Conservation (phyloP, 2,888 invertebrate species). For the Calephelis perditalis region DNA sequence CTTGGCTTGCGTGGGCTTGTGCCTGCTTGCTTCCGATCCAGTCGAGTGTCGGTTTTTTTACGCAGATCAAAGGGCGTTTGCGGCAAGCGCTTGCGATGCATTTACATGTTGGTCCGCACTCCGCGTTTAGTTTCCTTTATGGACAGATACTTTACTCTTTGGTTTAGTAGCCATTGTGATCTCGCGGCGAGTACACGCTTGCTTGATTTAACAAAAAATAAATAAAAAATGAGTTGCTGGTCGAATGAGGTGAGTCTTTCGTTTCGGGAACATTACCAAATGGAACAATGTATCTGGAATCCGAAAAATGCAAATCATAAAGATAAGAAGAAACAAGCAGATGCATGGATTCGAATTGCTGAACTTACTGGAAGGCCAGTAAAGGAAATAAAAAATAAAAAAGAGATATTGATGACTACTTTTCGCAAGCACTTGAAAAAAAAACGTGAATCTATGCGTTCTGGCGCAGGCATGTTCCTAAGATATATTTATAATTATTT, state of each 20-base stretch:
- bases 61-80: conserved; percentile 24
- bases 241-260: conserved; percentile 23
- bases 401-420: conserved; percentile 30
- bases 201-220: neutral
- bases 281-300: conserved; percentile 10
- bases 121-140: no score
- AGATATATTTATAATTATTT: conserved; percentile 24
- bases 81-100: conserved; percentile 20
- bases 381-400: conserved; percentile 27
- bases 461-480: conserved; percentile 26
- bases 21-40: conserved; percentile 26
- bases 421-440: conserved; percentile 24
- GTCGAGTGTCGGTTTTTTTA: conserved; percentile 25
- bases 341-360: conserved; percentile 4
- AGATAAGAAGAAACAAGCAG: conserved; percentile 11
- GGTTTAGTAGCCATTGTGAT: neutral
- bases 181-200: neutral
- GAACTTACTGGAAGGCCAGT: conserved; percentile 7
- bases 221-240: conserved; percentile 19
- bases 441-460: conserved; percentile 25
- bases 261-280: conserved; percentile 11
- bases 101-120: conserved; percentile 21
- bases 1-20: conserved; percentile 34
- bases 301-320: conserved; percentile 11
- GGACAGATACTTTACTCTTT: no score